Base-by-base conservation (phyloP, 2,888 invertebrate species). In the Drosophila pseudotakahashii region DNA sequence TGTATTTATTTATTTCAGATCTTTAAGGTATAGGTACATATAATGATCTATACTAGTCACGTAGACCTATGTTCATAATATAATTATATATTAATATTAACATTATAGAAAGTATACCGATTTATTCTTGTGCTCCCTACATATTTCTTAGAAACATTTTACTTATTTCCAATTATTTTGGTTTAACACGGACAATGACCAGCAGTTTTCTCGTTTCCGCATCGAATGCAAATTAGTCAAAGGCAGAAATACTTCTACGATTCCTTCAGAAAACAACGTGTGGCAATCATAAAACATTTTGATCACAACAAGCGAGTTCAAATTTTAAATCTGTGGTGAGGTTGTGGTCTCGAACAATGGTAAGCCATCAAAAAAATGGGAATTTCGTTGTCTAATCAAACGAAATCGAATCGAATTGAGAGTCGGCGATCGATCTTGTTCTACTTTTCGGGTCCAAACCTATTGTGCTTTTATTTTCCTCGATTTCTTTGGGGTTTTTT, bases 351-450 rank as follows among this genome's bases (percentile, higher is more conserved):
- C 39, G 19, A 63, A 77, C 58, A 74, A 77, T 73, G 37, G 74
- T 37, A 57, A 45, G 44, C 71, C 11, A 42, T 11, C 42, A 6
- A 19, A 11, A 11, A 36, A 54, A 45, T 32, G 37, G 37, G 37
- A 68, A 45, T 34, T 74, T 19, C 55, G 61, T 60, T 68, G 45
- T 64, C 58, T 66, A 69, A 66, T 66, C 66, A 66, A 66, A 69
- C 70, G 26, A 69, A 66, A 66, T 66, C 63, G 47, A 53, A 68
- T 45, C 30, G 42, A 57, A 74, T 67, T 60, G 42, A 53, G 58
- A 41, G 52, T 48, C 45, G 52, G 30, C 37, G 50, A 78, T 78
- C 81, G 78, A 80, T 78, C 81, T 78, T 81, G 75, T 78, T 80
- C 75, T 78, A 78, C 62, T 78, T 80, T 73, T 45, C 7, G 37